Conservation (phyloP, 2,888 invertebrate species). For the Pecten maximus region DNA sequence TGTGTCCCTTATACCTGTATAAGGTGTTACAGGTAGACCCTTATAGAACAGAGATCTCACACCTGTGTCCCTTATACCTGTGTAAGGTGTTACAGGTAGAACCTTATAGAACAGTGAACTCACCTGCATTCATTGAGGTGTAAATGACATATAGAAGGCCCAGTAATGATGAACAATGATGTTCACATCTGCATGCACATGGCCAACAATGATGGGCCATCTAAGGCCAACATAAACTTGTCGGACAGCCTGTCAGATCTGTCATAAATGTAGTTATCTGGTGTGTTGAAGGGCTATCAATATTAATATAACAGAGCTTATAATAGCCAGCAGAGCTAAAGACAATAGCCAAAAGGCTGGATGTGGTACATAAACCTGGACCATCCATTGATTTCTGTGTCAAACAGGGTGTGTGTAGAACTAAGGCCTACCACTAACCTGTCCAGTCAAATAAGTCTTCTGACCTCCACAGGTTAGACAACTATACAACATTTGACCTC, state of each 20-base stretch:
- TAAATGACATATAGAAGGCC: conserved; percentile 3
- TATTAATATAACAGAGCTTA: conserved; percentile 33
- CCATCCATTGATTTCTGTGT: background rate
- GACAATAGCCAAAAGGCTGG: background rate
- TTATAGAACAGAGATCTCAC: background rate
- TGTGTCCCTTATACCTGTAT: too few species aligned
- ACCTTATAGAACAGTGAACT: background rate
- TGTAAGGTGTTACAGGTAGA: background rate
- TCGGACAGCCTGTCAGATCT: background rate
- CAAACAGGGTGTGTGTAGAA: background rate
- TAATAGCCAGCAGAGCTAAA: conserved; percentile 10
- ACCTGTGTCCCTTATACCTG: background rate
- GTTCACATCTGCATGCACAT: background rate
- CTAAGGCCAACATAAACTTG: conserved; percentile 26
- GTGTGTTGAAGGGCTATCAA: conserved; percentile 20
- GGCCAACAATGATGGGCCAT: background rate
- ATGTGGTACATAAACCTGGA: background rate
- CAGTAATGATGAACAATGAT: background rate
- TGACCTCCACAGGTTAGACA: background rate
- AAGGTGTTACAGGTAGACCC: too few species aligned
- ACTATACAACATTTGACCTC: background rate
- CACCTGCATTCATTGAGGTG: background rate
- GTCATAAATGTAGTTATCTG: background rate
- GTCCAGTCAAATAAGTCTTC: background rate
- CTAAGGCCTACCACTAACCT: background rate